Percentiles rank a stretch among this genome's conserved stretches.
Evolutionary conservation across 2,113 vertebrate genomes (phyloP).

Genomic region (Otus sunia): DNA sequence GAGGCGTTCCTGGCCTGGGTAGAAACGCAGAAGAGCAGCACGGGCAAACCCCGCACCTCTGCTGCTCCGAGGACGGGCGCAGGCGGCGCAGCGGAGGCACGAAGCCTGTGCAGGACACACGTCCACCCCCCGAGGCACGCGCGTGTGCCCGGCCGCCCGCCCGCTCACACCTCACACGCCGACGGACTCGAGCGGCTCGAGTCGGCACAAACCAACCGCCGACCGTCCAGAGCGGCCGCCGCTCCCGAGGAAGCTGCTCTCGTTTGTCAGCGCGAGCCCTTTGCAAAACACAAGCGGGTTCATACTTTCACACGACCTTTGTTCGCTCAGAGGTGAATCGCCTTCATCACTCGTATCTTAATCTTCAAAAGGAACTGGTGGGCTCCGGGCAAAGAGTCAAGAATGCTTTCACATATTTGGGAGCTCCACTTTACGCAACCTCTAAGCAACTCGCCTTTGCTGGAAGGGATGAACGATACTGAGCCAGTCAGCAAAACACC

Average conservation of each 20-base stretch:
- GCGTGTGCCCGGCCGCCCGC: too few species aligned
- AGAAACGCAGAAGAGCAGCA: fast-evolving
- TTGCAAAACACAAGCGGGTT: background rate
- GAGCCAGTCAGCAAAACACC: constrained; percentile 42
- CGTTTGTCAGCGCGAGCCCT: background rate
- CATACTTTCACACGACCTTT: constrained; percentile 3
- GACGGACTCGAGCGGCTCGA: background rate
- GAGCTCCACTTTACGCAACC: background rate
- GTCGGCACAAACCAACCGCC: background rate
- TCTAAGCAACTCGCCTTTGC: background rate
- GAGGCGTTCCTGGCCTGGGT: fast-evolving
- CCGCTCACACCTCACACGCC: background rate
- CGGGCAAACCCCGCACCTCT: background rate
- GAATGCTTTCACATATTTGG: constrained; percentile 2
- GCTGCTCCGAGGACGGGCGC: fast-evolving
- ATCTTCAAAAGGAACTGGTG: constrained; percentile 37
- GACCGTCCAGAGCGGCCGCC: background rate
- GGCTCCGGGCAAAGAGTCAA: constrained; percentile 14
- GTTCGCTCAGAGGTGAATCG: background rate
- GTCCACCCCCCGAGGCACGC: fast-evolving
- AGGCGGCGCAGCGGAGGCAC: background rate
- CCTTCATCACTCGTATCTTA: background rate
- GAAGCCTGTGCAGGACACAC: fast-evolving
- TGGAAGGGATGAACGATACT: constrained; percentile 41
- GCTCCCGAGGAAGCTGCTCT: background rate